phyloP scores from a whole-genome alignment of 2,113 vertebrate species.

The Tragulus kanchil region DNA sequence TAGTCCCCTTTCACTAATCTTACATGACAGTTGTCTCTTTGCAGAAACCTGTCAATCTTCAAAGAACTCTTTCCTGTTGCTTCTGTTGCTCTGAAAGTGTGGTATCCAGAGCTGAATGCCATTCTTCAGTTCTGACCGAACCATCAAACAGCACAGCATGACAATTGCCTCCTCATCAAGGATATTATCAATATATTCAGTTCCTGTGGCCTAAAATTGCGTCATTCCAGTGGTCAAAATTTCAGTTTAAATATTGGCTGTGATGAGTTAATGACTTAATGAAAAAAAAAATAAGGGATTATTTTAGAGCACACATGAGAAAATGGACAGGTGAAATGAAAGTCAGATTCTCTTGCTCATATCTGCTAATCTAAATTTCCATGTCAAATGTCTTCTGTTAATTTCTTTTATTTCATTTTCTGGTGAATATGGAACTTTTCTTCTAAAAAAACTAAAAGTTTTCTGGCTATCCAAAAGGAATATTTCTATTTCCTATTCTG shows the following conservation, averaged over 20 bases:
- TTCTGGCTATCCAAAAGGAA: not conserved
- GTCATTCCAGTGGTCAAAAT: not conserved
- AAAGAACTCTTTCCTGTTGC: not conserved
- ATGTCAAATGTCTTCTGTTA: not conserved
- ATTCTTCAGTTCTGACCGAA: not conserved
- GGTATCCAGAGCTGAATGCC: not conserved
- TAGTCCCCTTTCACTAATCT: not conserved
- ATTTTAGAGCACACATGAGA: not conserved
- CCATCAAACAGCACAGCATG: not conserved
- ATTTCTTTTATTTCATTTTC: not conserved
- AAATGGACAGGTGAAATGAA: not conserved
- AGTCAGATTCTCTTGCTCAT: not conserved
- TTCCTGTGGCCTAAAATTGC: not conserved
- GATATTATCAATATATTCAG: not conserved
- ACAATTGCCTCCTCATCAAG: not conserved
- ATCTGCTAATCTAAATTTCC: not conserved
- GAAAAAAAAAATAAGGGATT: not conserved
- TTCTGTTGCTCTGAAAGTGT: not conserved
- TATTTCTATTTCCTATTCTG: not conserved
- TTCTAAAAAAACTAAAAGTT: not conserved
- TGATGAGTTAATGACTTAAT: not conserved
- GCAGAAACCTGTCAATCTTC: not conserved
- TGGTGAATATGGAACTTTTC: not conserved
- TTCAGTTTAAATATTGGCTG: not conserved
- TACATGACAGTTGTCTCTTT: not conserved